Base-by-base conservation (phyloP, 2,888 invertebrate species). In the Pollenia griseotomentosa region DNA sequence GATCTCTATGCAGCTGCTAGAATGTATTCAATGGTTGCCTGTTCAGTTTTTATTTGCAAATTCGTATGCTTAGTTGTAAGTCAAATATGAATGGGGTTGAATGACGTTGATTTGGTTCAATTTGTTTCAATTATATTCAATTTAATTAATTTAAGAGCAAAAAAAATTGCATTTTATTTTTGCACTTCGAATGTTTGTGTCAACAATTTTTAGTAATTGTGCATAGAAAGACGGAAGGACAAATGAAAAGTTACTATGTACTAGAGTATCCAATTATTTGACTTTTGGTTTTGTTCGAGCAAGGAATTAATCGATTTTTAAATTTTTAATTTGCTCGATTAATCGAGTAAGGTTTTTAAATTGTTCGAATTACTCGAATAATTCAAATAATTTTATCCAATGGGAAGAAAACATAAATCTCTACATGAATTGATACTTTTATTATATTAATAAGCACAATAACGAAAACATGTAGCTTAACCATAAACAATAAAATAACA, bases 71-170 rank as follows among this genome's bases (percentile, higher is more conserved):
- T 63, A 40, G 61, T n/a, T 75, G 77, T 71, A 75, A 77, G 81
- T 70, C 65, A 46, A 59, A 40, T 61, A 66, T 66, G 82, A 81
- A 85, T 81, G 77, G 77, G 77, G 85, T 82, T 85, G 85, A 77
- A 73, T 80, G 80, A 65, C 80, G 87, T 82, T 87, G 77, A 87
- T 87, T 87, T 78, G 51, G 81, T 88, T 86, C 89, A 89, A 88
- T 89, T 89, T 87, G 85, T 85, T 88, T 89, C 89, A 91, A 92
- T 92, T 92, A 90, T 89, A 88, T 90, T 91, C 92, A 92, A 92
- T 92, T 92, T 91, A 92, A 90, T 90, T 91, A 90, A 91, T 90
- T 91, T 89, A 90, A 83, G 81, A 12, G 80, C 73, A 88, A 82
- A 83, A 83, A 88, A 88, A 89, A 90, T 79, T 90, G 90, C 90